Evolutionary conservation across 2,113 vertebrate species (phyloP).

Genomic region (Pseudorasbora parva): DNA sequence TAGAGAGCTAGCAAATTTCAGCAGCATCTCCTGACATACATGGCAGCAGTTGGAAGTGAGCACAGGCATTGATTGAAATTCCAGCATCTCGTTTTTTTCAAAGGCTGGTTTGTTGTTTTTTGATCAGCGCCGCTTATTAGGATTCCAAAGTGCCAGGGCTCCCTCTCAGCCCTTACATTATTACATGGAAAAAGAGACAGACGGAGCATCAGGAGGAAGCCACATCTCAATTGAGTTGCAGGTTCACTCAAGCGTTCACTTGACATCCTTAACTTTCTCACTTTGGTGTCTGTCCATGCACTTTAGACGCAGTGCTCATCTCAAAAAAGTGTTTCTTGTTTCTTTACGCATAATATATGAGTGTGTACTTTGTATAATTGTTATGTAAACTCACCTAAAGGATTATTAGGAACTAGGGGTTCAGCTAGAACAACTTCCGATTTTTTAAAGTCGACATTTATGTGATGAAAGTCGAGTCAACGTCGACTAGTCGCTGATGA

Average conservation of each 20-base stretch:
- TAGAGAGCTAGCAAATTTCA: conserved; percentile 48
- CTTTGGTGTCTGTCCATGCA: background rate
- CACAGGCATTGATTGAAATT: conserved; percentile 46
- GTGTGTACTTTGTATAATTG: too few species aligned
- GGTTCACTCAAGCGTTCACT: background rate
- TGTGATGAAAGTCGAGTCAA: too few species aligned
- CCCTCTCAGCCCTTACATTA: conserved; percentile 18
- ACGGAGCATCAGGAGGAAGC: background rate
- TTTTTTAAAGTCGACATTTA: too few species aligned
- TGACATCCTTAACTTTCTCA: conserved; percentile 16
- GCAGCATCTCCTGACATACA: conserved; percentile 25
- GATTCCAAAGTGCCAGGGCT: conserved; percentile 25
- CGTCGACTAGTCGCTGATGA: too few species aligned
- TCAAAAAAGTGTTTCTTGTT: too few species aligned
- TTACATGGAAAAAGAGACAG: conserved; percentile 24
- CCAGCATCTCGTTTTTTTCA: background rate
- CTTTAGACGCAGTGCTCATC: background rate
- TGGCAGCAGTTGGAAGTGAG: conserved; percentile 28
- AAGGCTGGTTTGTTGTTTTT: conserved; percentile 40
- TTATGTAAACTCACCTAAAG: too few species aligned
- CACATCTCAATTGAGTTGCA: conserved; percentile 20
- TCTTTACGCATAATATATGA: too few species aligned
- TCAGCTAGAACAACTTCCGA: too few species aligned
- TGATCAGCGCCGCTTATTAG: conserved; percentile 53
- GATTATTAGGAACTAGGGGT: too few species aligned